A percentile compares a stretch with the other conserved stretches of the same genome.
Conservation (phyloP, 2,888 invertebrate species). For the Eretmocerus hayati region DNA sequence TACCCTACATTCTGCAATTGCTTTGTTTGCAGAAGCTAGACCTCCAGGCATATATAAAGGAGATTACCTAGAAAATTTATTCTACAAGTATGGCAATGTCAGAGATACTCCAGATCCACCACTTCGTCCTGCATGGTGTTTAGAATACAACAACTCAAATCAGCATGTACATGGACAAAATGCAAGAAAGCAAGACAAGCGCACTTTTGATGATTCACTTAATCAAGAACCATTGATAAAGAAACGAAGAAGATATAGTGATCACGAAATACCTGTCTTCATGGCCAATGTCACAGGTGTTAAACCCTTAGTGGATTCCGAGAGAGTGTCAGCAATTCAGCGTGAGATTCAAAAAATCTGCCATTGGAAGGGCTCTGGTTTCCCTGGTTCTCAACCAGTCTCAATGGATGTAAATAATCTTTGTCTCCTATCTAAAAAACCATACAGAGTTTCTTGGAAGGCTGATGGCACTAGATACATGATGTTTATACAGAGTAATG, state of each 20-base stretch:
- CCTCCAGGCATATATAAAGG: constrained; percentile 96
- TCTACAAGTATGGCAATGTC: constrained; percentile 69
- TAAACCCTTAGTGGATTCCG: constrained; percentile 57
- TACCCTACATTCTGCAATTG: constrained; percentile 76
- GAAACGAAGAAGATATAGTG: constrained; percentile 47
- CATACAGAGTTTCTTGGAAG: constrained; percentile 98
- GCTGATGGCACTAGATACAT: constrained; percentile 97
- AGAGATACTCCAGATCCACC: constrained; percentile 65
- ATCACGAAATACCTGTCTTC: constrained; percentile 63
- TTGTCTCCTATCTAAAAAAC: constrained; percentile 64
- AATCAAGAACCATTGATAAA: neutral
- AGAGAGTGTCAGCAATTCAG: constrained; percentile 60
- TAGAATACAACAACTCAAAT: constrained; percentile 47
- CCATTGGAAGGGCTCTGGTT: constrained; percentile 70
- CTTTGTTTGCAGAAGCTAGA: constrained; percentile 68
- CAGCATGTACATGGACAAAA: no score
- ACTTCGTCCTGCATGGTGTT: constrained; percentile 79
- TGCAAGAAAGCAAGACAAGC: constrained; percentile 31
- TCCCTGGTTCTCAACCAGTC: constrained; percentile 96
- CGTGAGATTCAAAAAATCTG: constrained; percentile 72
- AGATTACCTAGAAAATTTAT: constrained; percentile 88
- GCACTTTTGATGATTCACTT: constrained; percentile 23
- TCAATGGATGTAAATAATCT: constrained; percentile 88
- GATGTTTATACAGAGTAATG: constrained; percentile 85
- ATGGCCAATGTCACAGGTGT: constrained; percentile 86